A percentile compares a stretch with the other conserved stretches of the same genome.
Conservation (phyloP, 2,797 vertebrate genomes). For the Avahi laniger region DNA sequence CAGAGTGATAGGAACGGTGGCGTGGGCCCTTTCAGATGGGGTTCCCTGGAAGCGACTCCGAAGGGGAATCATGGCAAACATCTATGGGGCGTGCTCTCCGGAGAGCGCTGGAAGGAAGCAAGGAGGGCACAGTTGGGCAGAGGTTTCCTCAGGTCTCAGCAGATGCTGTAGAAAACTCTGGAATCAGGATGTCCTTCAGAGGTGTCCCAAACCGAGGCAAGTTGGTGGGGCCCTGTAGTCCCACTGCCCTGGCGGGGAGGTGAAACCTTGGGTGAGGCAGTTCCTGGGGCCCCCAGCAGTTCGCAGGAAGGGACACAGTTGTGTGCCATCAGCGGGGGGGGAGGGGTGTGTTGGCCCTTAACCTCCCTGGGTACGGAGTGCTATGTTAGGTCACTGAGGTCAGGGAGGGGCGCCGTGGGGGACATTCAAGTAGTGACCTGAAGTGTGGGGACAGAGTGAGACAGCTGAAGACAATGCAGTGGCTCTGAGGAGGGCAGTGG, state of each 20-base stretch:
- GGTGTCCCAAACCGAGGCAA: neutral
- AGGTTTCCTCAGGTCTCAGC: neutral
- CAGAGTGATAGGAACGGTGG: neutral
- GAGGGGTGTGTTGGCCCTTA: neutral
- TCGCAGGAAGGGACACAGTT: neutral
- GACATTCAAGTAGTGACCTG: neutral
- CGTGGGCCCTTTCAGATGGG: neutral
- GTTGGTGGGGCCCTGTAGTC: neutral
- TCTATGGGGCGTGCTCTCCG: neutral
- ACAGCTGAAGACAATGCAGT: neutral
- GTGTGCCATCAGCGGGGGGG: neutral
- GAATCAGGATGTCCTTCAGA: neutral
- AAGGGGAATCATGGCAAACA: neutral
- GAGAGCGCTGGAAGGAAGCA: neutral
- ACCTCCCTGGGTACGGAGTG: too few relatives aligned
- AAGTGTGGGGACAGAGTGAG: neutral
- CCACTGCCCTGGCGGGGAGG: neutral
- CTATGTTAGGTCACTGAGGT: neutral
- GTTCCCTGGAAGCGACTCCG: neutral
- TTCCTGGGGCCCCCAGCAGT: neutral
- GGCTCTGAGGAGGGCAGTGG: neutral
- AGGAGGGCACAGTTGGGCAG: accelerated
- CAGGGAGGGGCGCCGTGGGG: neutral
- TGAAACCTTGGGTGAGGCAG: neutral
- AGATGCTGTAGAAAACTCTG: neutral